Conservation (phyloP, 2,797 vertebrate genomes). For the Melanotaenia pygmaea region DNA sequence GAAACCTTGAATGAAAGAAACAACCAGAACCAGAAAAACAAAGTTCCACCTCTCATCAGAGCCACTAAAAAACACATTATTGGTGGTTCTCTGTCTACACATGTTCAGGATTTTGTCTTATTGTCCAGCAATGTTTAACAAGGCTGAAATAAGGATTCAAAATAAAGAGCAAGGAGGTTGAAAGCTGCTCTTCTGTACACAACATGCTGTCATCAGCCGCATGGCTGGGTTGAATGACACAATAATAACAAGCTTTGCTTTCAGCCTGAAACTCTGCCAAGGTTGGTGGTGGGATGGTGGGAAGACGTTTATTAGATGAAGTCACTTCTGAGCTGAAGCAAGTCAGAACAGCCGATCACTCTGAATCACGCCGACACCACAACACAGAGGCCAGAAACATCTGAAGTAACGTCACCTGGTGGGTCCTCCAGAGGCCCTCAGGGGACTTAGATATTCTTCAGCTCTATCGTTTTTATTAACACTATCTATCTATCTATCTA, state of each 20-base stretch:
- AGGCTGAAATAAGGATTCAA: slow-evolving; percentile 29
- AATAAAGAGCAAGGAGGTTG: slow-evolving; percentile 8
- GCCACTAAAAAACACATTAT: not conserved
- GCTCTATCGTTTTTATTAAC: too few species aligned
- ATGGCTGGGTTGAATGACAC: slow-evolving; percentile 54
- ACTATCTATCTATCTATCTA: too few species aligned
- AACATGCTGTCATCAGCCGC: slow-evolving; percentile 44
- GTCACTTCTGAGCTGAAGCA: slow-evolving; percentile 70
- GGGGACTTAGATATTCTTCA: not conserved
- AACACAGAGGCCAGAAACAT: slow-evolving; percentile 38
- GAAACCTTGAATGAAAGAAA: not conserved
- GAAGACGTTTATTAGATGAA: slow-evolving; percentile 64
- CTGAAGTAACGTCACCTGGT: slow-evolving; percentile 1
- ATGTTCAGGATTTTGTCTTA: slow-evolving; percentile 27
- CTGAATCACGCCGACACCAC: slow-evolving; percentile 54
- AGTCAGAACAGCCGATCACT: slow-evolving; percentile 52
- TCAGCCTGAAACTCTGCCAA: slow-evolving; percentile 46
- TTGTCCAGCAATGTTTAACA: slow-evolving; percentile 20
- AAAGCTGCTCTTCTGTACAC: slow-evolving; percentile 46
- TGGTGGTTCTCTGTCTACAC: slow-evolving; percentile 36
- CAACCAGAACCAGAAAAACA: slow-evolving; percentile 28
- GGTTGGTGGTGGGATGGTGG: slow-evolving; percentile 39
- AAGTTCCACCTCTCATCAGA: slow-evolving; percentile 36
- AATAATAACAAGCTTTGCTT: slow-evolving; percentile 62
- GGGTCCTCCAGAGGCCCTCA: not conserved